Evolutionary conservation across 2,888 invertebrate species (phyloP).

Genomic region (Sabellastarte sp.): DNA sequence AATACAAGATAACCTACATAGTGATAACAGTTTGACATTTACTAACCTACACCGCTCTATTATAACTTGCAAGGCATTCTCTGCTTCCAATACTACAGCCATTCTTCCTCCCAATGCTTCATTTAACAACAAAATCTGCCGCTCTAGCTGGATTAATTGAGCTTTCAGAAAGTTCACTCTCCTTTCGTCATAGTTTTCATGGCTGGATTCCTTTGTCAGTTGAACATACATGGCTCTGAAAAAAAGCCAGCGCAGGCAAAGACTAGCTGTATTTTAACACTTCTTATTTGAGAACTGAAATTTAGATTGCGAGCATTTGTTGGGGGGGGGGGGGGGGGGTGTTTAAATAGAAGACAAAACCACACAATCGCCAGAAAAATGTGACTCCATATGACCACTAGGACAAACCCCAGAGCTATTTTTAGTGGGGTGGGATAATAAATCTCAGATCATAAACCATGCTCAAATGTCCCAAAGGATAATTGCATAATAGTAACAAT

Average conservation of each 20-base stretch:
- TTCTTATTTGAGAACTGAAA: too few species aligned
- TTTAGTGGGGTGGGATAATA: too few species aligned
- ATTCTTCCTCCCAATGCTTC: slow-evolving; percentile 39
- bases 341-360: too few species aligned
- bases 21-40: too few species aligned
- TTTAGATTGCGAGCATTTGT: too few species aligned
- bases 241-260: too few species aligned
- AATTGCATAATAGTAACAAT: too few species aligned
- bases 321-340: too few species aligned
- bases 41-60: slow-evolving; percentile 45
- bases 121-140: slow-evolving; percentile 48
- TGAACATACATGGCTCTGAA: slow-evolving; percentile 39
- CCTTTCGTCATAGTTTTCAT: slow-evolving; percentile 54
- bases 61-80: slow-evolving; percentile 42
- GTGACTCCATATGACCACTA: background rate
- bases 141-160: slow-evolving; percentile 52
- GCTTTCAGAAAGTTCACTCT: slow-evolving; percentile 50
- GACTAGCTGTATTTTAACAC: background rate
- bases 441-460: too few species aligned
- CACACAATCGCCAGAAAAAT: background rate
- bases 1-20: too few species aligned
- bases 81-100: slow-evolving; percentile 41
- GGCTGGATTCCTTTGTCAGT: slow-evolving; percentile 41
- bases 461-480: too few species aligned
- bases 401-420: too few species aligned